Conservation (phyloP, 2,888 invertebrate species). For the Lithophane ornitopus region DNA sequence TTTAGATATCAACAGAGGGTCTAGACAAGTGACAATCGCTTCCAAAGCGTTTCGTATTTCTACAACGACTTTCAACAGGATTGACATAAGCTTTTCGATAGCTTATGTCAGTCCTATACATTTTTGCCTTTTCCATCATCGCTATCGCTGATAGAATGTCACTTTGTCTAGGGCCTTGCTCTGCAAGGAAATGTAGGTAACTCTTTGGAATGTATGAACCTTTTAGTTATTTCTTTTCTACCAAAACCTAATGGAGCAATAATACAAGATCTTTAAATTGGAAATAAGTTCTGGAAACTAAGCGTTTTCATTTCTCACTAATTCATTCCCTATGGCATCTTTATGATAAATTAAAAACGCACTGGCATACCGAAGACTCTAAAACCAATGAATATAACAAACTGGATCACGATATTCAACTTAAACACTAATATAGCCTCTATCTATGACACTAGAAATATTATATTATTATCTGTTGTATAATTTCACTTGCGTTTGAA, state of each 20-base stretch:
- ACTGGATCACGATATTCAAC: not conserved
- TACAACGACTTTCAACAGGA: too few relatives aligned
- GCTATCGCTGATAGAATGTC: too few relatives aligned
- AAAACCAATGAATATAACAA: not conserved
- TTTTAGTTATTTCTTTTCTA: not conserved
- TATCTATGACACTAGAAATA: not conserved
- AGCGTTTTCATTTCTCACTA: not conserved
- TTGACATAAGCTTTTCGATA: too few relatives aligned
- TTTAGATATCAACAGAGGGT: conserved; percentile 1
- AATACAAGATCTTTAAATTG: not conserved
- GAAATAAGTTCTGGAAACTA: not conserved
- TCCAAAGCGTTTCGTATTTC: too few relatives aligned
- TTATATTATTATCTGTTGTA: conserved; percentile 16
- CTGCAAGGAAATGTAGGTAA: not conserved
- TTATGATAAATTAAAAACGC: not conserved
- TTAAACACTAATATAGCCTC: conserved; percentile 40
- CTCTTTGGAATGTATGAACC: conserved; percentile 3
- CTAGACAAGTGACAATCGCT: too few relatives aligned
- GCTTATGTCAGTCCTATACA: too few relatives aligned
- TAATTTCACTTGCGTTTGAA: not conserved
- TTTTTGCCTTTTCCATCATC: too few relatives aligned
- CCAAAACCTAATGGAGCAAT: not conserved
- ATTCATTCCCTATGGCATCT: not conserved
- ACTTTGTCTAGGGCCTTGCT: not conserved
- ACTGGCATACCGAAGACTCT: not conserved